Percentiles rank a stretch among this genome's conserved stretches.
Conservation (phyloP, 2,888 invertebrate species). For the Ditula angustiorana region DNA sequence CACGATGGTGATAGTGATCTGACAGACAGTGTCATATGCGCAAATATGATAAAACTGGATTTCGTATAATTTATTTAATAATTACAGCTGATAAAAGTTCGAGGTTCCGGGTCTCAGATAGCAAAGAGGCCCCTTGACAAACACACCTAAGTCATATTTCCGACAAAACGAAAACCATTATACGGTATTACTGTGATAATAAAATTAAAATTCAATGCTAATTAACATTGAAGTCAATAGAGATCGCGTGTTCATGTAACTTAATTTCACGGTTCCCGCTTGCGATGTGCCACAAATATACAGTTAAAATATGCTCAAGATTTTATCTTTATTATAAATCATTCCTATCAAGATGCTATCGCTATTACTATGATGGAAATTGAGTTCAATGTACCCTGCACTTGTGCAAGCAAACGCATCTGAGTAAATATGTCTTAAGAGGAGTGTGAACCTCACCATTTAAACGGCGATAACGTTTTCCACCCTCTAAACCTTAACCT, state of each 20-base stretch:
- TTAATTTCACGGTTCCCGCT: conserved; percentile 34
- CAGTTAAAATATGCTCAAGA: conserved; percentile 45
- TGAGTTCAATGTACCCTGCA: conserved; percentile 44
- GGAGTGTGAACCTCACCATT: no score
- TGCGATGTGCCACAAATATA: conserved; percentile 8
- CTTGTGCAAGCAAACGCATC: conserved; percentile 41
- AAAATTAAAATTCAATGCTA: conserved; percentile 31
- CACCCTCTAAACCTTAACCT: no score
- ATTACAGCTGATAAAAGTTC: no score
- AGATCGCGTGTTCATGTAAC: conserved; percentile 35
- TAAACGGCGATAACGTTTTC: no score
- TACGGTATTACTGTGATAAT: conserved; percentile 16
- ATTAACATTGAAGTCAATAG: conserved; percentile 27
- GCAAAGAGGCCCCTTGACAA: not conserved
- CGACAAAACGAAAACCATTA: conserved; percentile 3
- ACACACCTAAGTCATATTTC: not conserved
- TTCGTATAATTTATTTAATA: no score
- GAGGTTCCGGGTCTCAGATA: no score
- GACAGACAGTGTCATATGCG: no score
- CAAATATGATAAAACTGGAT: no score
- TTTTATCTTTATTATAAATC: conserved; percentile 50
- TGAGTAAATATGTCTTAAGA: no score
- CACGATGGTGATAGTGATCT: no score
- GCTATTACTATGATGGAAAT: conserved; percentile 43
- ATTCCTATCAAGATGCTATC: conserved; percentile 46